Conservation (phyloP, 2,888 invertebrate genomes). For the Caenorhabditis imperialis region DNA sequence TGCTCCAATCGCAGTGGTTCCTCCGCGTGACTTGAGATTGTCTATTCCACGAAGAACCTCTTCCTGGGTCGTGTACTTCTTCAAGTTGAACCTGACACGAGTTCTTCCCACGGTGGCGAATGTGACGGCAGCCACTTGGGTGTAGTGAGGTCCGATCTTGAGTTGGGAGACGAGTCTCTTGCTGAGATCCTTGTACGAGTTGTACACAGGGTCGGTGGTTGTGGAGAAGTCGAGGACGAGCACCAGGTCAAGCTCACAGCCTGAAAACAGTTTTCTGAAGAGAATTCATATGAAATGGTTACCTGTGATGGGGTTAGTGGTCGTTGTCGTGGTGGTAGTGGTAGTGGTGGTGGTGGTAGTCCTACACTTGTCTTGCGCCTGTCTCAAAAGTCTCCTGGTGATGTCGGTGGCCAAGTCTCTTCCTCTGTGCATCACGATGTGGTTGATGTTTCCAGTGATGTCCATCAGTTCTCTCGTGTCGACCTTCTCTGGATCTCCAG, state of each 20-base stretch:
- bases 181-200: constrained; percentile 71
- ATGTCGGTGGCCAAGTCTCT: constrained; percentile 74
- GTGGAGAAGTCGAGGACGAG: constrained; percentile 77
- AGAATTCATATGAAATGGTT: not conserved
- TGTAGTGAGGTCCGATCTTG: constrained; percentile 73
- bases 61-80: constrained; percentile 65
- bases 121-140: constrained; percentile 72
- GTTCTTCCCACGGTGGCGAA: constrained; percentile 74
- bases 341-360: constrained; percentile 68
- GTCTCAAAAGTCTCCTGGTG: constrained; percentile 69
- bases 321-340: constrained; percentile 73
- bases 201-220: constrained; percentile 74
- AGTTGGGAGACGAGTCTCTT: constrained; percentile 66
- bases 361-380: constrained; percentile 72
- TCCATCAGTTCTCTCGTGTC: constrained; percentile 72
- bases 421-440: constrained; percentile 75
- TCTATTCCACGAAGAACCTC: constrained; percentile 70
- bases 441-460: constrained; percentile 75
- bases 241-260: constrained; percentile 75
- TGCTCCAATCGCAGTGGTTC: constrained; percentile 75
- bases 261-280: too few relatives aligned
- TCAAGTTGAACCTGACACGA: constrained; percentile 72
- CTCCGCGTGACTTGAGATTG: constrained; percentile 68
- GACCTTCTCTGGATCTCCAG: constrained; percentile 72
- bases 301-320: constrained; percentile 75